Percentiles rank a stretch among this genome's conserved stretches.
Evolutionary conservation across 2,113 vertebrate genomes (phyloP).

Genomic region (Atherinomorus stipes): DNA sequence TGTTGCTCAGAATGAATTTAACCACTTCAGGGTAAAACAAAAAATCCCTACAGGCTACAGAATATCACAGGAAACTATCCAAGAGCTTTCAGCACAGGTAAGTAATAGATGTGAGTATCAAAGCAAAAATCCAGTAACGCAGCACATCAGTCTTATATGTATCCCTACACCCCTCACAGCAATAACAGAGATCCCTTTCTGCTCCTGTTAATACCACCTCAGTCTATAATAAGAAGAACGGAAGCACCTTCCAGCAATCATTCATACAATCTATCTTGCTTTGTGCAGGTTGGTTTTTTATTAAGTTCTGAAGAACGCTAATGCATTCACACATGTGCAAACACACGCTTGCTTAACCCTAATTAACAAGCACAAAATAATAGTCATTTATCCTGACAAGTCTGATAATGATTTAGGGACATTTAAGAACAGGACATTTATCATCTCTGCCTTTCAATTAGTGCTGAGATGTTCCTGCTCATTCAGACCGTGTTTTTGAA

Average conservation of each 20-base stretch:
- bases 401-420: slow-evolving; percentile 33
- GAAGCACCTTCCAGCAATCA: background rate
- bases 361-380: slow-evolving; percentile 38
- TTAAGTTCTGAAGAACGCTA: background rate
- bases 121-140: background rate
- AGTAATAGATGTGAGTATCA: background rate
- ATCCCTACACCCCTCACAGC: too few relatives aligned
- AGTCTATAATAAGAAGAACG: background rate
- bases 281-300: background rate
- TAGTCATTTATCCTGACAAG: slow-evolving; percentile 17
- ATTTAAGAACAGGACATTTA: slow-evolving; percentile 25
- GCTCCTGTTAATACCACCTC: too few relatives aligned
- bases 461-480: background rate
- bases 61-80: background rate
- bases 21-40: too few relatives aligned
- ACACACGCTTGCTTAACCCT: background rate
- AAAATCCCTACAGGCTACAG: too few relatives aligned
- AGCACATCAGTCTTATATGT: too few relatives aligned
- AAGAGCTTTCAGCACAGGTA: background rate
- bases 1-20: too few relatives aligned
- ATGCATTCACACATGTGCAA: background rate
- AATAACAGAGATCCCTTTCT: background rate
- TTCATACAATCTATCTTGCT: background rate
- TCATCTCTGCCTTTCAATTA: slow-evolving; percentile 19
- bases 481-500: background rate